Evolutionary conservation across 2,888 invertebrate species (phyloP), one percentile per base, ranked within the genome.

Genomic region (Orthonevra nobilis): DNA sequence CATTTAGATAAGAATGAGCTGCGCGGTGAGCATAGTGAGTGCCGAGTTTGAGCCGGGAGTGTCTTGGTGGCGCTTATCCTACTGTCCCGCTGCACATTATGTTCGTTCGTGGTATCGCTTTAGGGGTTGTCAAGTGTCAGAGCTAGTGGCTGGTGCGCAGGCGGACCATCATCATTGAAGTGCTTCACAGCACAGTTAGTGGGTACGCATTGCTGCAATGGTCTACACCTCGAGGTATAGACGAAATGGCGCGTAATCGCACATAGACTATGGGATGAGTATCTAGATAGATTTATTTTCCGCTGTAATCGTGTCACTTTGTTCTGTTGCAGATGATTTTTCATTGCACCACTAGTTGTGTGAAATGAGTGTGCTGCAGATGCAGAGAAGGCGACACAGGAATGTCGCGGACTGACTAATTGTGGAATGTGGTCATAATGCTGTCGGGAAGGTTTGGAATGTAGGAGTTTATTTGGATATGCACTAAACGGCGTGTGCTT

Each of bases 1-100:
- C 87, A 87, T 86, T 87, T 85, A 87, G 88, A 88, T 88, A 88
- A 87, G 85, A 83, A 73, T 82, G 85, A 58, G 64, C 69, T 48
- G 69, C 40, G n/a, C n/a, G 26, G 23, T 66, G 66, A 54, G 44
- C 61, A n/a, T n/a, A 61, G 38, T 34, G 61, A 50, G 52, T 69
- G n/a, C n/a, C 52, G 19, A 23, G 23, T 23, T 23, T 42, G 26
- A 46, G 36, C 46, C 48, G 52, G 44, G 10, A n/a, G n/a, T n/a
- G n/a, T n/a, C n/a, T n/a, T 56, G 46, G 66, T 74, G 69, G 70
- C 75, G 75, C 75, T 77, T 77, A 77, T 72, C 70, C 70, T 42
- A 52, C n/a, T n/a, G n/a, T n/a, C n/a, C n/a, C 38, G 26, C 5
- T 58, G 58, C 68, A 68, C 74, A 74, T 74, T 74, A 60, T 74